A percentile compares a stretch with the other conserved stretches of the same genome.
Conservation (phyloP, 2,888 invertebrate species). For the Panzeria rudis region DNA sequence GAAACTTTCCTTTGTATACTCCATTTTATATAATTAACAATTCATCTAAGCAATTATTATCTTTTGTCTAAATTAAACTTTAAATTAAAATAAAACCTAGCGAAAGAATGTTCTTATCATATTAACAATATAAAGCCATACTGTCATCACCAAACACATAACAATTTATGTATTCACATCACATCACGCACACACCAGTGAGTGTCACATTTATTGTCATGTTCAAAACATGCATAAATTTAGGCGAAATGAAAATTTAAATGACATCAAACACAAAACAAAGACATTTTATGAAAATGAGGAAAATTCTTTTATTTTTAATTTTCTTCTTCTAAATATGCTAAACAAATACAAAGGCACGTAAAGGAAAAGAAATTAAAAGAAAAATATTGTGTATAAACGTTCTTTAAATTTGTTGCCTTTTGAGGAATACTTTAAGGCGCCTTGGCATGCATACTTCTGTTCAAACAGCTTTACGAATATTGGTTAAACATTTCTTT, state of each 20-base stretch:
- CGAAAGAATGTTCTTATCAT: background rate
- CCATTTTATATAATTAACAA: slow-evolving; percentile 15
- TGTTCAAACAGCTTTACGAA: slow-evolving; percentile 5
- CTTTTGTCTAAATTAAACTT: slow-evolving; percentile 31
- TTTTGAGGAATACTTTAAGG: slow-evolving; percentile 44
- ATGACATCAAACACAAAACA: slow-evolving; percentile 49
- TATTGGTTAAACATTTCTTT: slow-evolving; percentile 16
- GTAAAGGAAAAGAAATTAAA: slow-evolving; percentile 36
- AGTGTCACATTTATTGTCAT: slow-evolving; percentile 38
- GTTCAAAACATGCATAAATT: slow-evolving; percentile 48
- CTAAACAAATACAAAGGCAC: background rate
- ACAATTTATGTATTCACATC: slow-evolving; percentile 32
- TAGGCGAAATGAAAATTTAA: slow-evolving; percentile 43
- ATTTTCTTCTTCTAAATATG: background rate
- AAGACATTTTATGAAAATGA: slow-evolving; percentile 26
- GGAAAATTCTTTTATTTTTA: slow-evolving; percentile 4
- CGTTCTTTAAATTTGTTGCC: slow-evolving; percentile 13
- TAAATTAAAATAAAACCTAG: slow-evolving; percentile 22
- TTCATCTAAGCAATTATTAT: background rate
- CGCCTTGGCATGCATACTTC: slow-evolving; percentile 29
- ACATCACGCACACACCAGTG: slow-evolving; percentile 11
- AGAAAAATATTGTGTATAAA: slow-evolving; percentile 5
- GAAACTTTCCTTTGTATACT: background rate
- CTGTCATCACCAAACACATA: background rate
- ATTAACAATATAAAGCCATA: background rate